Evolutionary conservation across 1,140 invertebrate species (phyloP).

Genomic region (Mizuhopecten yessoensis): DNA sequence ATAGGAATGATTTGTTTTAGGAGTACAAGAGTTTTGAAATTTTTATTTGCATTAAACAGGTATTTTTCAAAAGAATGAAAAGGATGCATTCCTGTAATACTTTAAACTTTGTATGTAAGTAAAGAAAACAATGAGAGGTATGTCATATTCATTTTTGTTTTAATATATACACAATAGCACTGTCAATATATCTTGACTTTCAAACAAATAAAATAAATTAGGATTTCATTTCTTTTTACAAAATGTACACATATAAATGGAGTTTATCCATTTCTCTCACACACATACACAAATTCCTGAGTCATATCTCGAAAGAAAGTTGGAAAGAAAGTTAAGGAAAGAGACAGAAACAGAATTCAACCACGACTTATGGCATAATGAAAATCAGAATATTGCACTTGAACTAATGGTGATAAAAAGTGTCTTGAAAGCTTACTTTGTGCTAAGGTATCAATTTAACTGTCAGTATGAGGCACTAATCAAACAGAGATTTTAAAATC

Average conservation of each 20-base stretch:
- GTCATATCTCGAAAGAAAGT: background rate
- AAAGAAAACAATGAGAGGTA: background rate
- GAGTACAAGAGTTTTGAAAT: background rate
- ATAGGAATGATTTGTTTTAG: too few relatives aligned
- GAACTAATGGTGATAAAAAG: background rate
- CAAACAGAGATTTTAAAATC: background rate
- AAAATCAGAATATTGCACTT: slow-evolving; percentile 28
- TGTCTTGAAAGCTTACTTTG: background rate
- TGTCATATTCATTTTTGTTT: slow-evolving; percentile 8
- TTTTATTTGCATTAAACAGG: background rate
- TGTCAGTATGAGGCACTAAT: slow-evolving; percentile 26
- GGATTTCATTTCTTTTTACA: slow-evolving; percentile 34
- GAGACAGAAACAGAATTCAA: background rate
- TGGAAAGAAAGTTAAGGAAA: slow-evolving; percentile 5
- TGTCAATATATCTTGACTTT: slow-evolving; percentile 32
- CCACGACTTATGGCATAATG: background rate
- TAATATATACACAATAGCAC: slow-evolving; percentile 23
- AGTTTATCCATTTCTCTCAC: background rate
- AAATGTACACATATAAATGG: slow-evolving; percentile 35
- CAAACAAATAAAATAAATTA: slow-evolving; percentile 36
- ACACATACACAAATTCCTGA: slow-evolving; percentile 17
- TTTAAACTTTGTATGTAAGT: background rate
- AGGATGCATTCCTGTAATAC: background rate
- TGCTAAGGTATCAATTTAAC: slow-evolving; percentile 14
- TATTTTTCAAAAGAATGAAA: background rate